Conservation (phyloP, 1,140 invertebrate species). For the Elysia chlorotica region DNA sequence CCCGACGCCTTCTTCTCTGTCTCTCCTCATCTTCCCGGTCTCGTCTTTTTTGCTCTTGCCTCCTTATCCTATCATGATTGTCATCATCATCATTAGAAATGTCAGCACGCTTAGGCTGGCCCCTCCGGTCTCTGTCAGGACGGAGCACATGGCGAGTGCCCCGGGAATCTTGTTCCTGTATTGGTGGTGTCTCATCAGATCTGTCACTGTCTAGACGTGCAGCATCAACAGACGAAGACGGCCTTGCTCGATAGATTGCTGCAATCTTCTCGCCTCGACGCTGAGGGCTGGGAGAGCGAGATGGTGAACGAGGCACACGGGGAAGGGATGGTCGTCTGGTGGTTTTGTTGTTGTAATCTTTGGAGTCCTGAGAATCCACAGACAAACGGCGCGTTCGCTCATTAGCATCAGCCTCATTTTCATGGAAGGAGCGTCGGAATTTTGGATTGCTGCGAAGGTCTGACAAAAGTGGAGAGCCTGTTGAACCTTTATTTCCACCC, state of each 20-base stretch:
- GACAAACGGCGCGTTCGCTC: not conserved
- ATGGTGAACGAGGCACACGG: constrained; percentile 2
- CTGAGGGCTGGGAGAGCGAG: constrained; percentile 8
- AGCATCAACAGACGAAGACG: constrained; percentile 8
- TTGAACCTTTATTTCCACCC: not conserved
- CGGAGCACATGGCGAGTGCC: too few relatives aligned
- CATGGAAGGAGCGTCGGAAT: constrained; percentile 4
- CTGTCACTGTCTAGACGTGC: not conserved
- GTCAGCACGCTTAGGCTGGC: too few relatives aligned
- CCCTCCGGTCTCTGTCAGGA: too few relatives aligned
- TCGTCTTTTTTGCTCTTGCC: not conserved
- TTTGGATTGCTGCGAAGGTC: constrained; percentile 7
- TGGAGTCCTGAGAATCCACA: not conserved
- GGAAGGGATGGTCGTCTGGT: not conserved
- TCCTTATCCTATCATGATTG: not conserved
- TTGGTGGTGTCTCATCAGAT: not conserved
- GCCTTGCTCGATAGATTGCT: not conserved
- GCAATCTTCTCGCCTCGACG: not conserved
- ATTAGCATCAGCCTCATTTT: constrained; percentile 4
- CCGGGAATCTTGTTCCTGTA: too few relatives aligned
- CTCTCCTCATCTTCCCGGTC: not conserved
- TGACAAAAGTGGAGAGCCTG: not conserved
- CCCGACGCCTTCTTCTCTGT: not conserved
- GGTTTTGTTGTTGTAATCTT: too few relatives aligned
- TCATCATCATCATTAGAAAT: constrained; percentile 1